These are phyloP conservation scores for Ceriagrion tenellum DNA, from an alignment of 2,888 invertebrate species.

Conservation along the genomic window DNA sequence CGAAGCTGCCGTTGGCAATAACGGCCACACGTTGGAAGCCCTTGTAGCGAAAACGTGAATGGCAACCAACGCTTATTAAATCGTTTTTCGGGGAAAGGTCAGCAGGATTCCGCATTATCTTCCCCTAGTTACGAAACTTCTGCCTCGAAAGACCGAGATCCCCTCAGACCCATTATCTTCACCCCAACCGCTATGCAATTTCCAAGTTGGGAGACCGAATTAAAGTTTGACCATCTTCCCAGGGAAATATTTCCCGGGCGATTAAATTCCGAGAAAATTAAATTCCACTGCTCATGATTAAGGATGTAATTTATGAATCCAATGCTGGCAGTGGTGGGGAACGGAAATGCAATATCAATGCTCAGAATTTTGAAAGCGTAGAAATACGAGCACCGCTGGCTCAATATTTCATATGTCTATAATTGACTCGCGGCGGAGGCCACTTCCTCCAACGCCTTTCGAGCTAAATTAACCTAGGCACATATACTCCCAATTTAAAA, in stretches of 20 bases:
- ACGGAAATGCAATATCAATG: too few species aligned
- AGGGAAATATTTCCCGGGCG: not conserved
- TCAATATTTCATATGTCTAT: too few species aligned
- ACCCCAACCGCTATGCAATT: not conserved
- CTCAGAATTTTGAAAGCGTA: too few species aligned
- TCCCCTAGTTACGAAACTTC: not conserved
- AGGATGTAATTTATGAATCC: too few species aligned
- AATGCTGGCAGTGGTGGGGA: too few species aligned
- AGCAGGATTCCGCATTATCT: not conserved
- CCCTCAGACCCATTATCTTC: not conserved
- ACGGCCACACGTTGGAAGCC: not conserved
- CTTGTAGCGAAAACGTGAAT: not conserved
- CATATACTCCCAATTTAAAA: too few species aligned
- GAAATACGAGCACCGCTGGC: too few species aligned
- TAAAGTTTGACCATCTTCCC: not conserved
- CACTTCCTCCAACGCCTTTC: too few species aligned
- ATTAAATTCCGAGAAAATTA: not conserved
- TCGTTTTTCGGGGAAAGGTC: not conserved
- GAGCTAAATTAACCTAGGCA: too few species aligned
- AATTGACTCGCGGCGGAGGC: too few species aligned
- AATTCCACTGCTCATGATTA: not conserved
- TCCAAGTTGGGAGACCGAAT: not conserved
- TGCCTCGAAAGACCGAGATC: not conserved
- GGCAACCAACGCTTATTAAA: not conserved
- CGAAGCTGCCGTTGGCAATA: not conserved